These are phyloP conservation scores for Fragum whitleyi DNA, from an alignment of 2,888 invertebrate species.

Conservation along the genomic window DNA sequence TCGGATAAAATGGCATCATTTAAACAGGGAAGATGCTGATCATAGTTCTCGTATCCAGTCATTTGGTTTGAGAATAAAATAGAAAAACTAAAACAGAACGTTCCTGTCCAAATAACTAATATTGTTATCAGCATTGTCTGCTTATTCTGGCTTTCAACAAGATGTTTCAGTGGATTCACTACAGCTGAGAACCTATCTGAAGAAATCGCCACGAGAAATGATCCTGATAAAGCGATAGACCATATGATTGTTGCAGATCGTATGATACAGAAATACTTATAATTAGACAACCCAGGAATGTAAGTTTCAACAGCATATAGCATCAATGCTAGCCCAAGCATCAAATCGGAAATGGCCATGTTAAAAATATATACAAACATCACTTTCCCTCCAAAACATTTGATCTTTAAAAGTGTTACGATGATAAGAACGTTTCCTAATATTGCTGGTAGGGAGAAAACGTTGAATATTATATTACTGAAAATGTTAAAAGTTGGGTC, in stretches of 20 bases:
- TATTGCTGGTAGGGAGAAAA: no score
- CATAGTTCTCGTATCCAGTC: background rate
- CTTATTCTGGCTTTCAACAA: background rate
- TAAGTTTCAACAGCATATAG: background rate
- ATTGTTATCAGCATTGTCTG: background rate
- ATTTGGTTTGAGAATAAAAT: background rate
- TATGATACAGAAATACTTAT: conserved; percentile 11
- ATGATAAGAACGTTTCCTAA: background rate
- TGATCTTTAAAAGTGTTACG: background rate
- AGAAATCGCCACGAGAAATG: background rate
- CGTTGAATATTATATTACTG: no score
- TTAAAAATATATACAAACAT: conserved; percentile 10
- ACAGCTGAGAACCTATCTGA: background rate
- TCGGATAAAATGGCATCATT: background rate
- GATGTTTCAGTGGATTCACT: background rate
- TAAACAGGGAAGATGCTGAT: background rate
- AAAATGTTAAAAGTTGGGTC: no score
- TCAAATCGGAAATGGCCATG: conserved; percentile 14
- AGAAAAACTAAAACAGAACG: background rate
- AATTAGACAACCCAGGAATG: background rate
- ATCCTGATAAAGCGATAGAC: background rate
- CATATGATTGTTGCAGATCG: background rate
- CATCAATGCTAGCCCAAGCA: background rate
- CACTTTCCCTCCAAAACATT: background rate
- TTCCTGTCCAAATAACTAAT: background rate